Conservation (phyloP, 2,888 invertebrate genomes). For the Belgica antarctica region DNA sequence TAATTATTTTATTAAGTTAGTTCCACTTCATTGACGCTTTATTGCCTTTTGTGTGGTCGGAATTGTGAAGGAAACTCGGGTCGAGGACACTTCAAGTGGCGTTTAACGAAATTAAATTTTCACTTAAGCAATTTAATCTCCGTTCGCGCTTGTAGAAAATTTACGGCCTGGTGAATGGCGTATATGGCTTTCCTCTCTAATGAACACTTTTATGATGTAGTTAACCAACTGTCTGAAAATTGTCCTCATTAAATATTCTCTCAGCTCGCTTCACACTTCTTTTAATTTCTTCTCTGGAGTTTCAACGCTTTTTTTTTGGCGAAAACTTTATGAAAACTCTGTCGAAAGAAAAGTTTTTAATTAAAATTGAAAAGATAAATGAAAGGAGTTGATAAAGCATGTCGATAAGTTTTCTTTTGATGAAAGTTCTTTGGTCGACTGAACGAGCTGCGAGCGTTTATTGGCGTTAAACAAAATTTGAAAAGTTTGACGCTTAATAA, state of each 20-base stretch:
- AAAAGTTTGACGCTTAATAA: not conserved
- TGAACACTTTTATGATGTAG: conserved; percentile 15
- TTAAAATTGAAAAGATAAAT: conserved; percentile 7
- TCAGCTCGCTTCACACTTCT: conserved; percentile 25
- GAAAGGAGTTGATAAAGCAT: conserved; percentile 11
- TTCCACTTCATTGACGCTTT: conserved; percentile 37
- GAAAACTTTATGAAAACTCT: not conserved
- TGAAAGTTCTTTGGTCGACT: not conserved
- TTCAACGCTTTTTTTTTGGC: no score
- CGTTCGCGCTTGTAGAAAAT: not conserved
- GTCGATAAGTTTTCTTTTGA: conserved; percentile 11
- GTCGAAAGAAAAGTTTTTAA: conserved; percentile 17
- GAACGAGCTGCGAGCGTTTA: no score
- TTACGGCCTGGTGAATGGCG: not conserved
- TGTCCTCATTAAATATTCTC: conserved; percentile 32
- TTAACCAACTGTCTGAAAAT: conserved; percentile 26
- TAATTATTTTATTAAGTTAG: conserved; percentile 44
- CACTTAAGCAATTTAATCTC: conserved; percentile 30
- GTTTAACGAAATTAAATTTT: conserved; percentile 26
- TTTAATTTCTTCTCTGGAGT: conserved; percentile 7
- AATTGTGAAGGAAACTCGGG: not conserved
- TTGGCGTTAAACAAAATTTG: no score
- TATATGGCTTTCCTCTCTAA: conserved; percentile 14
- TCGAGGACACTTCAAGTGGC: not conserved
- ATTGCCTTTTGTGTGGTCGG: conserved; percentile 29